Evolutionary conservation across 2,888 invertebrate species (phyloP).

Genomic region (Polietes domitor): DNA sequence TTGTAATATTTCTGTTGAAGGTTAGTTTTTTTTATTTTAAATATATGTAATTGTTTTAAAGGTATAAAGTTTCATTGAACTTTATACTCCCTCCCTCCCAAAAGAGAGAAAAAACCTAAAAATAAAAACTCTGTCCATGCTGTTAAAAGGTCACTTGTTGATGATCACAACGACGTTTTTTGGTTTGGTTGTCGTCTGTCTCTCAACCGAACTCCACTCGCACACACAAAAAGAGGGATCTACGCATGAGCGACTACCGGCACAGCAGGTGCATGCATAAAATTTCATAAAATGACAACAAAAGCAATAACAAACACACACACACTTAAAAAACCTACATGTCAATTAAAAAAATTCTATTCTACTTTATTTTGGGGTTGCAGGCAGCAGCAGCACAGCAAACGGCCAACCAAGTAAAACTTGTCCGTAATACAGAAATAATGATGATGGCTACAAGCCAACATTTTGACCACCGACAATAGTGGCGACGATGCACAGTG

Average conservation of each 20-base stretch:
- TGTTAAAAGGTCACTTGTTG: conserved; percentile 53
- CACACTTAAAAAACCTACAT: conserved; percentile 12
- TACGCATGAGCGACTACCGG: conserved; percentile 67
- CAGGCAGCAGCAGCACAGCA: not conserved
- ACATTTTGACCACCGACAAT: not conserved
- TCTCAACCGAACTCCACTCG: conserved; percentile 3
- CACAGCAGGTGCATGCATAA: conserved; percentile 36
- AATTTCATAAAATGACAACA: conserved; percentile 21
- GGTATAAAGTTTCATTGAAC: conserved; percentile 47
- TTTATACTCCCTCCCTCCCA: conserved; percentile 30
- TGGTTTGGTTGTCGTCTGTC: not conserved
- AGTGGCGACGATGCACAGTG: not conserved
- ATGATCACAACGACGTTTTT: not conserved
- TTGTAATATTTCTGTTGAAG: too few species aligned
- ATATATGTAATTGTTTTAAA: conserved; percentile 3
- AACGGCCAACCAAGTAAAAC: conserved; percentile 14
- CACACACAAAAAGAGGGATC: conserved; percentile 54
- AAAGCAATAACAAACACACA: not conserved
- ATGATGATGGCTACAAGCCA: conserved; percentile 45
- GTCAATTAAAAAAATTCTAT: conserved; percentile 7
- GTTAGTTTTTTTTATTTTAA: too few species aligned
- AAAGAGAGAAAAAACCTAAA: not conserved
- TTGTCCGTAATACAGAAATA: not conserved
- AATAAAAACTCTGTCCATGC: not conserved
- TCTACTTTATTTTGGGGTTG: conserved; percentile 34